Evolutionary conservation across 2,888 invertebrate genomes (phyloP).

Genomic region (Cantharis flavilabris): DNA sequence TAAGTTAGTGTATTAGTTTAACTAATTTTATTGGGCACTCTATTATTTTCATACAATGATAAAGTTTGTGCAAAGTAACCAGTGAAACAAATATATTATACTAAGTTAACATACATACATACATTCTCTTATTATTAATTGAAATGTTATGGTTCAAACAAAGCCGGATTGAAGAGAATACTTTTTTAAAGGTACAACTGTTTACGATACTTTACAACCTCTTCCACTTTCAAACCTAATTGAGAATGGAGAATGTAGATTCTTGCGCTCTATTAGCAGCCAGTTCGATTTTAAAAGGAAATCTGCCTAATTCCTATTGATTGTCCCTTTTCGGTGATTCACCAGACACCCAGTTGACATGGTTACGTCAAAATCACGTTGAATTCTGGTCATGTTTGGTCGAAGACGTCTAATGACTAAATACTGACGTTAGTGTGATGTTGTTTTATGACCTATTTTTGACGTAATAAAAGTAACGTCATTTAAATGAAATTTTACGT

Average conservation of each 20-base stretch:
- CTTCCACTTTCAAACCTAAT: background rate
- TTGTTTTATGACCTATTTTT: too few species aligned
- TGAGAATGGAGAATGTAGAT: background rate
- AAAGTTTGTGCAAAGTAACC: conserved; percentile 34
- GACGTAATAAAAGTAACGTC: too few species aligned
- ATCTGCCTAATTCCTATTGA: too few species aligned
- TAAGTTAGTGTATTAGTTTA: conserved; percentile 53
- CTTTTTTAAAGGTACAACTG: background rate
- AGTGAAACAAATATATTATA: conserved; percentile 28
- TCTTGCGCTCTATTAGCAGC: too few species aligned
- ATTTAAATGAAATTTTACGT: too few species aligned
- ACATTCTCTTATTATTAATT: conserved; percentile 1
- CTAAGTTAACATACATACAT: conserved; percentile 18
- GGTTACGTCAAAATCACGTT: too few species aligned
- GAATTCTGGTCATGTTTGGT: too few species aligned
- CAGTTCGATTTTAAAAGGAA: background rate
- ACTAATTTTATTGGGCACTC: conserved; percentile 57
- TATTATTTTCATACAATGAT: conserved; percentile 34
- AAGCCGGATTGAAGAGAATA: background rate
- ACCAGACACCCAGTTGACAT: too few species aligned
- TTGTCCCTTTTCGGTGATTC: too few species aligned
- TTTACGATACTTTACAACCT: background rate
- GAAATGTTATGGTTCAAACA: background rate
- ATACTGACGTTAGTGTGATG: too few species aligned
- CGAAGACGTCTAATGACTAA: too few species aligned